phyloP scores from a whole-genome alignment of 2,113 vertebrate species.

The Anhinga rufa region DNA sequence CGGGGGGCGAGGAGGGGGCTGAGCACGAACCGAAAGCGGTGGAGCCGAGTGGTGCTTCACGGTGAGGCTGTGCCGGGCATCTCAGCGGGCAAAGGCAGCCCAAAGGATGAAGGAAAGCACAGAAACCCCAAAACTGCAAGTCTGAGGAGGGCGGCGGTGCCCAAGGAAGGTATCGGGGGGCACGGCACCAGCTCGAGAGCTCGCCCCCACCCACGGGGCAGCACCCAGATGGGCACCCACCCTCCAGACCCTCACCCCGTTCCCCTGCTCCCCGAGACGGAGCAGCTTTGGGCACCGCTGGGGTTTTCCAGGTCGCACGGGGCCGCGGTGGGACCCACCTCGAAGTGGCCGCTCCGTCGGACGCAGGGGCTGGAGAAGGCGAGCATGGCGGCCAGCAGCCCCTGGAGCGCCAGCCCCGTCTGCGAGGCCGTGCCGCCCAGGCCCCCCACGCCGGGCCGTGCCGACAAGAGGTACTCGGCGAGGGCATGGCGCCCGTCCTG shows the following conservation, averaged over 20 bases:
- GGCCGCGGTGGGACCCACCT: constrained; percentile 44
- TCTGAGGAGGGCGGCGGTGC: fast-evolving
- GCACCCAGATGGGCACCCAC: not conserved
- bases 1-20: not conserved
- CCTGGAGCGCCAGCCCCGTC: constrained; percentile 77
- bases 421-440: constrained; percentile 70
- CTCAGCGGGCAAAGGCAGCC: not conserved
- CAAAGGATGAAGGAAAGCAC: not conserved
- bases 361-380: constrained; percentile 82
- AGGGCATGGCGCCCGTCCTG: constrained; percentile 21
- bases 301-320: too few relatives aligned
- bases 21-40: fast-evolving
- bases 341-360: constrained; percentile 83
- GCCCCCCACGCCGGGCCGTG: constrained; percentile 77
- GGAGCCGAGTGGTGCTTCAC: fast-evolving
- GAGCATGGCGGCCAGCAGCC: constrained; percentile 75
- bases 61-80: fast-evolving
- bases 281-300: not conserved
- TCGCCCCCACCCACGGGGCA: not conserved
- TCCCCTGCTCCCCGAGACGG: not conserved
- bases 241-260: fast-evolving
- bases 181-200: fast-evolving
- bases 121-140: not conserved
- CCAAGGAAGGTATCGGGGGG: not conserved
- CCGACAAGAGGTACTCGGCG: constrained; percentile 81